A percentile compares a stretch with the other conserved stretches of the same genome.
These are phyloP conservation scores for Sebastes steindachneri DNA, from an alignment of 2,797 vertebrate species.

Conservation along the genomic window DNA sequence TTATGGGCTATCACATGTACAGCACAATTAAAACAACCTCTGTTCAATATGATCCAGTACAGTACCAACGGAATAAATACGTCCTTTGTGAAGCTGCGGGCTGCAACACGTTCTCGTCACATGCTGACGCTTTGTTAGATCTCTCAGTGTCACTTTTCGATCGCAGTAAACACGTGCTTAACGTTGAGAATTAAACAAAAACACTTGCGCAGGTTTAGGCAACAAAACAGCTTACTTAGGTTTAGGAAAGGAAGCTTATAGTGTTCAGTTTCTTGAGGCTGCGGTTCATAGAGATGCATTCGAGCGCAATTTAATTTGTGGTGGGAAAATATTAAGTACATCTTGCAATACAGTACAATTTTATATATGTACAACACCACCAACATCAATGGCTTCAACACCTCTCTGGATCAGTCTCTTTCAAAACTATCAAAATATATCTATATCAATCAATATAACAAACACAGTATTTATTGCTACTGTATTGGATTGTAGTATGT, in stretches of 20 bases:
- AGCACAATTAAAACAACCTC: not conserved
- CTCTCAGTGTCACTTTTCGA: no score
- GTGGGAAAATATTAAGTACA: not conserved
- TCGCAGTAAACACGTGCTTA: no score
- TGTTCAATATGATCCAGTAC: not conserved
- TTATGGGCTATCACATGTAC: no score
- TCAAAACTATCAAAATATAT: no score
- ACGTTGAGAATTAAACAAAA: no score
- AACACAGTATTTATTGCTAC: not conserved
- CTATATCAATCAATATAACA: not conserved
- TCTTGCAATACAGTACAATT: no score
- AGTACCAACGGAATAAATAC: not conserved
- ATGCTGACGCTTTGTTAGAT: no score
- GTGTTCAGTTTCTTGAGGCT: not conserved
- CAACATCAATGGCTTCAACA: not conserved
- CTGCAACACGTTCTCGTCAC: no score
- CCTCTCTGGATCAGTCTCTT: not conserved
- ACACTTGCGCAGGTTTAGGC: accelerated
- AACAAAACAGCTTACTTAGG: no score
- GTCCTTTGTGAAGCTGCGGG: not conserved
- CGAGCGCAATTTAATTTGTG: not conserved
- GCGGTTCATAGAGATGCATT: not conserved
- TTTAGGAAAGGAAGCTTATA: not conserved
- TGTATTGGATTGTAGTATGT: no score
- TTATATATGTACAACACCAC: not conserved